Evolutionary conservation across 1,140 invertebrate genomes (phyloP).

Genomic region (Hyles vespertilio): DNA sequence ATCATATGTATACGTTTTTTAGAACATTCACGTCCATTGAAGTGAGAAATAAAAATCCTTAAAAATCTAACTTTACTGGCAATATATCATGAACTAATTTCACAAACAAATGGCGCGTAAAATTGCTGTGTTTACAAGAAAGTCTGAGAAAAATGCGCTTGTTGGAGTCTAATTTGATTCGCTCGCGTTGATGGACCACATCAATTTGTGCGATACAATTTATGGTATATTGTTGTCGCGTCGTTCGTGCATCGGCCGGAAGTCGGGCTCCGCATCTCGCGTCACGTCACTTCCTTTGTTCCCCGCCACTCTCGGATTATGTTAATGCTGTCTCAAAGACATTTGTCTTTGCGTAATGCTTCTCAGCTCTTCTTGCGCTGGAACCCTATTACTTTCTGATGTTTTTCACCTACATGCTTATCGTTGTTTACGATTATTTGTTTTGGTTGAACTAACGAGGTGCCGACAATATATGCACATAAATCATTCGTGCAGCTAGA

Average conservation of each 20-base stretch:
- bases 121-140: no score
- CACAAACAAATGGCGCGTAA: no score
- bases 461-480: background rate
- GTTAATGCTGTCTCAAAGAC: slow-evolving; percentile 63
- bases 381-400: slow-evolving; percentile 51
- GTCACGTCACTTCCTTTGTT: slow-evolving; percentile 57
- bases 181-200: slow-evolving; percentile 35
- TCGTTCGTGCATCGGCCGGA: slow-evolving; percentile 27
- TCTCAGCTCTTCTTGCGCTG: slow-evolving; percentile 44
- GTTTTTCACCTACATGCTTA: slow-evolving; percentile 36
- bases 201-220: slow-evolving; percentile 29
- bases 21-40: no score
- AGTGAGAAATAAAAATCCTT: no score
- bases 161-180: background rate
- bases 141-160: no score
- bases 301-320: slow-evolving; percentile 56
- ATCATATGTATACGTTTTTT: no score
- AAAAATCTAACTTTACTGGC: no score
- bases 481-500: background rate
- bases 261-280: slow-evolving; percentile 17
- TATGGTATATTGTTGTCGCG: slow-evolving; percentile 21
- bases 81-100: no score
- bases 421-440: slow-evolving; percentile 43
- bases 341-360: slow-evolving; percentile 66
- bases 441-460: slow-evolving; percentile 7